phyloP scores from a whole-genome alignment of 1,140 invertebrate species.

The Monomorium pharaonis region DNA sequence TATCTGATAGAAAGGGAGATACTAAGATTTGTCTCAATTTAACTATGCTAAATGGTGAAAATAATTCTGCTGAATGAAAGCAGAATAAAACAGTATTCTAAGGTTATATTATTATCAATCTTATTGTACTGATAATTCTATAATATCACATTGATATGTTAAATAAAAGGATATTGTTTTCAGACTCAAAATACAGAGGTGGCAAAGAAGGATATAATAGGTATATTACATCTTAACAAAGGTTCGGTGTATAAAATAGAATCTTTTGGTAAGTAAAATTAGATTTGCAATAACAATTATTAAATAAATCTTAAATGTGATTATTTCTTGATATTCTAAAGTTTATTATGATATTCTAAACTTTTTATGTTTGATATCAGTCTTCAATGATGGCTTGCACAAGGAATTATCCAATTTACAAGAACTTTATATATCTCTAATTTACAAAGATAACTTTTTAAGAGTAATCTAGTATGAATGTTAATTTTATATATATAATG shows the following conservation, averaged over 20 bases:
- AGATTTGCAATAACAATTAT: not conserved
- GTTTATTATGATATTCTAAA: too few relatives aligned
- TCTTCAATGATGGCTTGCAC: slow-evolving; percentile 95
- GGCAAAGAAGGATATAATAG: slow-evolving; percentile 90
- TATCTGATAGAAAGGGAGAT: too few relatives aligned
- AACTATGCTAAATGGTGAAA: slow-evolving; percentile 75
- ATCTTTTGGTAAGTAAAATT: slow-evolving; percentile 87
- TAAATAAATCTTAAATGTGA: not conserved
- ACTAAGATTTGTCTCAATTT: not conserved
- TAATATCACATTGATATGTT: not conserved
- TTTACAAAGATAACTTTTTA: slow-evolving; percentile 90
- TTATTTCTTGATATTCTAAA: not conserved
- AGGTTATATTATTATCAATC: slow-evolving; percentile 74
- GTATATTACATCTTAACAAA: slow-evolving; percentile 89
- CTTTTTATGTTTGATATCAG: slow-evolving; percentile 81
- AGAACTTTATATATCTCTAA: too few relatives aligned
- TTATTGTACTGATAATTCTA: not conserved
- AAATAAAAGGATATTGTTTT: slow-evolving; percentile 26
- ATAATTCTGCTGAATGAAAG: slow-evolving; percentile 82
- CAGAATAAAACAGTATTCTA: slow-evolving; percentile 86
- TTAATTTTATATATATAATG: not conserved
- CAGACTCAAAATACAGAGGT: slow-evolving; percentile 91
- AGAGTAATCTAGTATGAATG: not conserved
- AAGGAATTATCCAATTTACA: slow-evolving; percentile 98
- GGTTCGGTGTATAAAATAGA: slow-evolving; percentile 89